A percentile compares a stretch with the other conserved stretches of the same genome.
These are phyloP conservation scores for Aporophyla lueneburgensis DNA, from an alignment of 2,888 invertebrate genomes.

Conservation along the genomic window DNA sequence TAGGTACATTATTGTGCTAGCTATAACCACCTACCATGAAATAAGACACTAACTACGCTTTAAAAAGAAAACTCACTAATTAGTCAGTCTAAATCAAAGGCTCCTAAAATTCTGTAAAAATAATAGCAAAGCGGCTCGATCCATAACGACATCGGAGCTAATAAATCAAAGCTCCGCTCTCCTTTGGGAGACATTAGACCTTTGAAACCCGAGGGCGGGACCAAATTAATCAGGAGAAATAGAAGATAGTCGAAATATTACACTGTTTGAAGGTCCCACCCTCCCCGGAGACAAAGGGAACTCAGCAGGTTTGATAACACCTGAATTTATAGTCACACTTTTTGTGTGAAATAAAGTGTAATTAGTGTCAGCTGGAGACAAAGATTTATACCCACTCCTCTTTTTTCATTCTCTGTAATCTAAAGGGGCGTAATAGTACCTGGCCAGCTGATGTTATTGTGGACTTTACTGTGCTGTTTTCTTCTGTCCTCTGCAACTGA, in stretches of 20 bases:
- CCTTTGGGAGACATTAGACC: constrained; percentile 58
- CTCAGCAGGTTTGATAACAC: constrained; percentile 12
- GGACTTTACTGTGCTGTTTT: not conserved
- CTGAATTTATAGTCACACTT: not conserved
- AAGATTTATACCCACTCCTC: too few species aligned
- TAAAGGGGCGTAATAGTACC: too few species aligned
- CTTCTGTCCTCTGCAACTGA: not conserved
- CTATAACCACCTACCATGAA: not conserved
- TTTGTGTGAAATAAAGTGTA: constrained; percentile 5
- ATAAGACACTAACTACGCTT: not conserved
- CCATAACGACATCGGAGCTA: constrained; percentile 7
- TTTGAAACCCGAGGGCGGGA: constrained; percentile 42
- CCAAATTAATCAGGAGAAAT: constrained; percentile 50
- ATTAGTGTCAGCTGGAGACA: not conserved
- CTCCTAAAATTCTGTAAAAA: constrained; percentile 7
- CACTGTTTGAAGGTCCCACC: constrained; percentile 6
- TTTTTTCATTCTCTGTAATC: not conserved
- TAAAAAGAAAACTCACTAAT: not conserved
- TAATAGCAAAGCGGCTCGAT: constrained; percentile 8
- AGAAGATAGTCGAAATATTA: constrained; percentile 41
- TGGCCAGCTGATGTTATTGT: too few species aligned
- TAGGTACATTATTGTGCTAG: not conserved
- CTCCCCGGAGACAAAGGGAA: constrained; percentile 16
- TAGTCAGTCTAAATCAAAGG: not conserved
- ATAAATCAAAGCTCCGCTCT: constrained; percentile 50